phyloP scores from a whole-genome alignment of 2,888 invertebrate species.

The Gerris lacustris region DNA sequence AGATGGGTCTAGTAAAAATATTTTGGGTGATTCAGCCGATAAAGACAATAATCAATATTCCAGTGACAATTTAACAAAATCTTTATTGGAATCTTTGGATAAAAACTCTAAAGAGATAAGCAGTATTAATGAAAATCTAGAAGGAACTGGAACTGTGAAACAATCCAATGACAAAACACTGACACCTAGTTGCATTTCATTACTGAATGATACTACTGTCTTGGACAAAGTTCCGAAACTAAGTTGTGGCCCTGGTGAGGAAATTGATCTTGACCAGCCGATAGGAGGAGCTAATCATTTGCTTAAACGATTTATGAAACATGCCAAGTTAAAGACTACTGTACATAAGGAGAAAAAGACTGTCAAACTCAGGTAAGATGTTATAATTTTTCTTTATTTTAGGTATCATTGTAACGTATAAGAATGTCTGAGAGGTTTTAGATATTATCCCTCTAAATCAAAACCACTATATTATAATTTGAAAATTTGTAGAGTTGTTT shows the following conservation, averaged over 20 bases:
- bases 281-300: constrained; percentile 48
- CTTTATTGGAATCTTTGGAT: not conserved
- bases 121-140: too few species aligned
- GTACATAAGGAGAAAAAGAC: constrained; percentile 11
- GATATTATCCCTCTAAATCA: too few species aligned
- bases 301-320: constrained; percentile 58
- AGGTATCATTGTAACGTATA: too few species aligned
- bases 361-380: not conserved
- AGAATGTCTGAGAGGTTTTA: too few species aligned
- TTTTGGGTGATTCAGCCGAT: constrained; percentile 1
- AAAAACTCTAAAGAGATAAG: not conserved
- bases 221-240: constrained; percentile 19
- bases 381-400: too few species aligned
- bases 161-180: too few species aligned
- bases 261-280: constrained; percentile 50
- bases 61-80: constrained; percentile 10
- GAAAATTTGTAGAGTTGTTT: too few species aligned
- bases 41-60: constrained; percentile 16
- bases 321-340: constrained; percentile 39
- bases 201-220: not conserved
- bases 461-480: too few species aligned
- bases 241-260: constrained; percentile 40
- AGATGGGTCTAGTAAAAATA: not conserved
- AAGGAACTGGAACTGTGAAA: too few species aligned
- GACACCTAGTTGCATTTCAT: not conserved